Evolutionary conservation across 2,113 vertebrate species (phyloP), one percentile per base, ranked within the genome.

Genomic region (Hemibagrus wyckioides): DNA sequence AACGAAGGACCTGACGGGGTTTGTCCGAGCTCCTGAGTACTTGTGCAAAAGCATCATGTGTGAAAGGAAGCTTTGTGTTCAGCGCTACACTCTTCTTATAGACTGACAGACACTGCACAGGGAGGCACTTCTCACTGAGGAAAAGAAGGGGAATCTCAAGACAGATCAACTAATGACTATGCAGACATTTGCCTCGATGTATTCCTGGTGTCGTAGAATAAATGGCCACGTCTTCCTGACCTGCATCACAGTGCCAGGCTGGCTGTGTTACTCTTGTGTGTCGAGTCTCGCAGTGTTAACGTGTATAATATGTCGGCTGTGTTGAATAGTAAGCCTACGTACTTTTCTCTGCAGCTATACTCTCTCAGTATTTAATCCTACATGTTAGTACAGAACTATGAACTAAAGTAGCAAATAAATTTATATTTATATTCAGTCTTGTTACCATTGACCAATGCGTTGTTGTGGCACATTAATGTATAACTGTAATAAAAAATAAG

Each of bases 381-480:
- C 54, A 59, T 85, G 76, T 86, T 33, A 80, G 83, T 85, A 75
- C 39, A 50, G 28, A 73, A 75, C 39, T 73, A 73, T 21, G 80
- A 80, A 67, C 88, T 89, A 54, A 48, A 41, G 86, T 86, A 83
- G 89, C 75, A 75, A 77, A 86, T 82, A 86, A 63, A 41, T 88
- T 63, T 90, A 89, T 90, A 90, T 90, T 89, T 90, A 90, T 90
- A 90, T 87, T 88, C 81, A 61, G 69, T 84, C 82, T 77, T n/a
- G 80, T 86, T 88, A 86, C 39, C 44, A 73, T 63, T 90, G 85
- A 90, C 82, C n/a, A 21, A 82, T 83, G 85, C 89, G 85, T 90
- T 85, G 59, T 86, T 39, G 76, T 67, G 30, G 54, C 59, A 87
- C 21, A 44, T 83, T 75, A 59, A 59, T 84, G 80, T 86, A 77